Evolutionary conservation across 1,140 invertebrate genomes (phyloP), one percentile per base, ranked within the genome.

Genomic region (Phthorimaea operculella): DNA sequence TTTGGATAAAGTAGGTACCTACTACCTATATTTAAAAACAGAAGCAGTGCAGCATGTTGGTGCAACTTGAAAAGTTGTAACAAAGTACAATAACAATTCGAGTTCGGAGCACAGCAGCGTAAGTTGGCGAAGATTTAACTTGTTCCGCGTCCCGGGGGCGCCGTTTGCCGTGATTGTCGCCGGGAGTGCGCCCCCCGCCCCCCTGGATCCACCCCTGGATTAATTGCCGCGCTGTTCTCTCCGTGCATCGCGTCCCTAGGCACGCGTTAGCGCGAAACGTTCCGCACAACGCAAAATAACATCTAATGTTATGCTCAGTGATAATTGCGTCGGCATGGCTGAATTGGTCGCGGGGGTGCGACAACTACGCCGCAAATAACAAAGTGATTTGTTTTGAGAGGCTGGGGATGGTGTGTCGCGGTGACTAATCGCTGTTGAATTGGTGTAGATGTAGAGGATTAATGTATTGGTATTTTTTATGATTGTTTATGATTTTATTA

Each of bases 61-160:
- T 39, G 33, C 18, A 60, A 60, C 45, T 60, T 57, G 51, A 53
- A 53, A 63, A 60, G 34, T 60, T 54, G 51, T 51, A 55, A 63
- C 44, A 60, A 66, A 65, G 61, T 72, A 69, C 68, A 74, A 76
- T 74, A 69, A 68, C 58, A 70, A 61, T 58, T 72, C 67, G 59
- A 64, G 62, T 61, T 60, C 48, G 57, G 51, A 51, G 57, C 50
- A 55, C 58, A 62, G 62, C 57, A 55, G 60, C 60, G 56, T 48
- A 68, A 77, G 68, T 81, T 83, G 70, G 76, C 73, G 71, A 83
- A 84, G 81, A 84, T 81, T 79, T 80, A 81, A 83, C 62, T 83
- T 79, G 74, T 72, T 71, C 67, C 49, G 58, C 12, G 55, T 84
- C 81, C 78, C 81, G 42, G 44, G 81, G 78, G 81, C 60, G 72